Conservation (phyloP, 2,797 vertebrate genomes). For the Takifugu rubripes region DNA sequence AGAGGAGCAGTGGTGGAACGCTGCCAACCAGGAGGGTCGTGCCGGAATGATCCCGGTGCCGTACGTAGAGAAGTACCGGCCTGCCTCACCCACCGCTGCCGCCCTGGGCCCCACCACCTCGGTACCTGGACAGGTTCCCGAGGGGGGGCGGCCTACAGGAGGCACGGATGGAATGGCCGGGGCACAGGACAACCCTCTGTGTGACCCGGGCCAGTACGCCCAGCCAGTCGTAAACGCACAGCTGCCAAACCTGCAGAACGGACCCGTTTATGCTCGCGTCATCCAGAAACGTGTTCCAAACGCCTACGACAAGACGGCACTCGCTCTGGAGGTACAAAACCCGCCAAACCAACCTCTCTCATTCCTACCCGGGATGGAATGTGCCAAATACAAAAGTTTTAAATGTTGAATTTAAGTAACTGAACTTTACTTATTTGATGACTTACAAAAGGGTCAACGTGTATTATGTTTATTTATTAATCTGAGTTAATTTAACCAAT, state of each 20-base stretch:
- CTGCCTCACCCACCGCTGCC: slow-evolving; percentile 82
- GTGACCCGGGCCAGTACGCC: slow-evolving; percentile 93
- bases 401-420: too few relatives aligned
- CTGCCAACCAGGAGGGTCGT: slow-evolving; percentile 88
- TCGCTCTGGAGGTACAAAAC: slow-evolving; percentile 94
- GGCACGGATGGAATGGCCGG: slow-evolving; percentile 79
- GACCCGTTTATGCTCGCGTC: slow-evolving; percentile 93
- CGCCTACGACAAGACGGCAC: slow-evolving; percentile 98
- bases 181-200: slow-evolving; percentile 77
- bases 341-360: neutral
- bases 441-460: too few relatives aligned
- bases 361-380: too few relatives aligned
- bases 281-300: slow-evolving; percentile 99
- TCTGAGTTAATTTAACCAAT: too few relatives aligned
- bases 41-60: slow-evolving; percentile 97
- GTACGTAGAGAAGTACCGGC: slow-evolving; percentile 95
- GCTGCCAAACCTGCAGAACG: slow-evolving; percentile 97
- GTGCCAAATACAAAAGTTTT: too few relatives aligned
- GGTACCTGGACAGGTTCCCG: slow-evolving; percentile 64
- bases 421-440: too few relatives aligned
- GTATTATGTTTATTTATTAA: too few relatives aligned
- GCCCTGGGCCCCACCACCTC: slow-evolving; percentile 80
- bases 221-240: slow-evolving; percentile 87
- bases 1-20: slow-evolving; percentile 99
- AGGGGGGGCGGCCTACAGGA: slow-evolving; percentile 49